These are phyloP conservation scores for Neoaliturus tenellus DNA, from an alignment of 2,888 invertebrate genomes.

Conservation along the genomic window DNA sequence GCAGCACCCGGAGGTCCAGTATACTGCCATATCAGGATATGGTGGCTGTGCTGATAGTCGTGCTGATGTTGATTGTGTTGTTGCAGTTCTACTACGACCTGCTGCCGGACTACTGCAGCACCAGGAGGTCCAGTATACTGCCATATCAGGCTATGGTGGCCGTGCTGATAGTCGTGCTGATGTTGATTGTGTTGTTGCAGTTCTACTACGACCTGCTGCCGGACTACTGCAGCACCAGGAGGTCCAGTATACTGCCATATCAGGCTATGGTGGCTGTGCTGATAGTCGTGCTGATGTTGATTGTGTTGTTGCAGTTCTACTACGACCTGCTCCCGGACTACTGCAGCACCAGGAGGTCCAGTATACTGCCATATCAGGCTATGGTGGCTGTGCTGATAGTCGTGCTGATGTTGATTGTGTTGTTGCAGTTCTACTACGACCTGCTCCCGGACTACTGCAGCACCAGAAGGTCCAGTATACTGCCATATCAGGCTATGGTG, in stretches of 20 bases:
- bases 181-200: slow-evolving; percentile 73
- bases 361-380: slow-evolving; percentile 77
- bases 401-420: no score
- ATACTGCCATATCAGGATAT: slow-evolving; percentile 76
- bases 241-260: slow-evolving; percentile 76
- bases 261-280: slow-evolving; percentile 76
- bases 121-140: slow-evolving; percentile 74
- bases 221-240: slow-evolving; percentile 78
- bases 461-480: slow-evolving; percentile 73
- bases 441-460: slow-evolving; percentile 83
- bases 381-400: slow-evolving; percentile 76
- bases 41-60: slow-evolving; percentile 76
- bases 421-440: slow-evolving; percentile 76
- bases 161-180: no score
- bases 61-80: no score
- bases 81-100: slow-evolving; percentile 77
- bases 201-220: slow-evolving; percentile 79
- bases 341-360: slow-evolving; percentile 75
- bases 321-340: slow-evolving; percentile 81
- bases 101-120: slow-evolving; percentile 82
- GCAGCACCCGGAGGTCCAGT: slow-evolving; percentile 74
- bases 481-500: slow-evolving; percentile 76
- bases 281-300: no score
- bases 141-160: slow-evolving; percentile 77
- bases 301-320: slow-evolving; percentile 74